Conservation (phyloP, 2,113 vertebrate genomes). For the Eubucco bourcierii region DNA sequence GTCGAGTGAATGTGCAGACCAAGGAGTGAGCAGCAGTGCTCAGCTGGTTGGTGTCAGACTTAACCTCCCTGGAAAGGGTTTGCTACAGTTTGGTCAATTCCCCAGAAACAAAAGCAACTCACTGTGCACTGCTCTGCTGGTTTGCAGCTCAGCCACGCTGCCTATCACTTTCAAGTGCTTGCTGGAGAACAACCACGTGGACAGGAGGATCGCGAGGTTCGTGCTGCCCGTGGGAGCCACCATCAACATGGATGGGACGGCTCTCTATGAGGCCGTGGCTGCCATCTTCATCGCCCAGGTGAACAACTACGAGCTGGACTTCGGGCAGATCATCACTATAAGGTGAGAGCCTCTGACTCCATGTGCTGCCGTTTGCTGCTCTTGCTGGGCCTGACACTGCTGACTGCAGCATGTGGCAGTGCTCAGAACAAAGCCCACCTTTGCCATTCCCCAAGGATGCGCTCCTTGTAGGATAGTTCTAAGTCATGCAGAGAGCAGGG, state of each 20-base stretch:
- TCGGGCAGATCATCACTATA: constrained; percentile 97
- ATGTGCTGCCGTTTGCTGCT: not conserved
- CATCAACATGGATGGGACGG: constrained; percentile 97
- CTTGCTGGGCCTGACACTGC: not conserved
- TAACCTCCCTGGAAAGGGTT: not conserved
- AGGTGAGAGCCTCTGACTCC: constrained; percentile 77
- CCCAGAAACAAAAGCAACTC: not conserved
- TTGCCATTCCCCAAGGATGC: not conserved
- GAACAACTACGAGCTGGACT: constrained; percentile 96
- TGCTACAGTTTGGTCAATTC: fast-evolving
- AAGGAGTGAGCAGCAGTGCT: not conserved
- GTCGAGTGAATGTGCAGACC: fast-evolving
- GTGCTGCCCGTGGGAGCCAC: constrained; percentile 95
- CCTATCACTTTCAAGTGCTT: constrained; percentile 99
- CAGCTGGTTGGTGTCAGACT: not conserved
- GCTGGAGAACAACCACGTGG: constrained; percentile 96
- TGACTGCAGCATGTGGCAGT: not conserved
- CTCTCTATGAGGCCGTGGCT: constrained; percentile 93
- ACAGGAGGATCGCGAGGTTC: constrained; percentile 92
- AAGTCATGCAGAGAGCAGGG: not conserved
- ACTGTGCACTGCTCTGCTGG: not conserved
- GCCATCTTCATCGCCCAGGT: constrained; percentile 98
- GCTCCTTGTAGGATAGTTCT: not conserved
- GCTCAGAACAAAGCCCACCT: not conserved
- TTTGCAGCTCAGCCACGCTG: constrained; percentile 91